Conservation (phyloP, 2,113 vertebrate species). For the Gopherus evgoodei region DNA sequence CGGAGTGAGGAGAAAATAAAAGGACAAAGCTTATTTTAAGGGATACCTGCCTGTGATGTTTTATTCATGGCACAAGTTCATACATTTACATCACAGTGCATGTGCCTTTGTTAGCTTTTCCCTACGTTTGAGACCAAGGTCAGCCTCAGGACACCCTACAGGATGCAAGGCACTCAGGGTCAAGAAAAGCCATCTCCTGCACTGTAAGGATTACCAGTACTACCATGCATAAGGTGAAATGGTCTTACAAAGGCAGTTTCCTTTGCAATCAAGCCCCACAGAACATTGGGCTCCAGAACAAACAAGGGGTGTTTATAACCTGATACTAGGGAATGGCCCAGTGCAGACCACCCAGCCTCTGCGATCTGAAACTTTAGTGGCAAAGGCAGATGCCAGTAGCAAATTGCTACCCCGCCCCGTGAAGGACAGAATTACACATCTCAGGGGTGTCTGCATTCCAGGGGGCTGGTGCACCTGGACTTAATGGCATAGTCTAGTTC, state of each 20-base stretch:
- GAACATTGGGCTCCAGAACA: neutral
- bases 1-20: neutral
- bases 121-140: neutral
- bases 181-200: neutral
- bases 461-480: neutral
- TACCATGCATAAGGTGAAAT: neutral
- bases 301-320: neutral
- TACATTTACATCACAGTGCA: neutral
- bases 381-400: neutral
- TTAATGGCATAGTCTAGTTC: rapidly evolving
- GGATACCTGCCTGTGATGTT: neutral
- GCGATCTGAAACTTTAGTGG: neutral
- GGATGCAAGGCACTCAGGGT: neutral
- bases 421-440: neutral
- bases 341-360: neutral
- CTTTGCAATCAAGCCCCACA: neutral
- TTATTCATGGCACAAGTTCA: neutral
- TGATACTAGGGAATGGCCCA: rapidly evolving
- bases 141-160: neutral
- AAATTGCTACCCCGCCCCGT: neutral
- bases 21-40: neutral
- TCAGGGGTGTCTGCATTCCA: neutral
- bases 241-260: neutral
- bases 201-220: neutral
- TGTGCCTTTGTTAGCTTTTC: neutral